Conservation (phyloP, 2,797 vertebrate genomes). For the Neomorphus geoffroyi region DNA sequence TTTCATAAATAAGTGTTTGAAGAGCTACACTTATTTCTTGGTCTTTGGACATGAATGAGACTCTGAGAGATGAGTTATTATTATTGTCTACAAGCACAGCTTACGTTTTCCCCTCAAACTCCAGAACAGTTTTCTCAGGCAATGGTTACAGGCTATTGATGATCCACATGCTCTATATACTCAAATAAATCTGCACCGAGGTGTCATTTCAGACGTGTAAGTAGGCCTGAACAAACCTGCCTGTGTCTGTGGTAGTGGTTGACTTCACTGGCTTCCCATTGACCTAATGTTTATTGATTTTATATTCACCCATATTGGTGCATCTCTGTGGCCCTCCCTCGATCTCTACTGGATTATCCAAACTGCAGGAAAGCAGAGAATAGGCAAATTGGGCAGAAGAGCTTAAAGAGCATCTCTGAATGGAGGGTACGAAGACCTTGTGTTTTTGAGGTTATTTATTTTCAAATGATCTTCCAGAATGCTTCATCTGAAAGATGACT, state of each 20-base stretch:
- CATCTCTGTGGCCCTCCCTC: not conserved
- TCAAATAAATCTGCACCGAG: not conserved
- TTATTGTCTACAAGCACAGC: not conserved
- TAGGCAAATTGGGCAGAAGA: not conserved
- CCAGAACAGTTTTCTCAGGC: not conserved
- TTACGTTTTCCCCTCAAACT: not conserved
- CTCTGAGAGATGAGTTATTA: not conserved
- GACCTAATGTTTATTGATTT: accelerated
- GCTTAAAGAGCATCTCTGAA: not conserved
- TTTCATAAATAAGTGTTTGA: not conserved
- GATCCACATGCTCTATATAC: accelerated
- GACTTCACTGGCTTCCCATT: not conserved
- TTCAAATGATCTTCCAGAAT: not conserved
- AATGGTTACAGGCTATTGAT: not conserved
- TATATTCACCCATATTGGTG: not conserved
- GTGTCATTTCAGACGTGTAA: not conserved
- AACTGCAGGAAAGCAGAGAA: not conserved
- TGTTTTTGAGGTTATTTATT: not conserved
- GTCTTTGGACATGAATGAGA: not conserved
- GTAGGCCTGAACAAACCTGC: not conserved
- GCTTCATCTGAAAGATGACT: not conserved
- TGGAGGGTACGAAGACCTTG: accelerated
- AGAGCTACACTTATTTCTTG: not conserved
- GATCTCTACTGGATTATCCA: not conserved
- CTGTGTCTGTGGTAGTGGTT: too few species aligned